Evolutionary conservation across 1,140 invertebrate genomes (phyloP).

Genomic region (Mamestra configurata): DNA sequence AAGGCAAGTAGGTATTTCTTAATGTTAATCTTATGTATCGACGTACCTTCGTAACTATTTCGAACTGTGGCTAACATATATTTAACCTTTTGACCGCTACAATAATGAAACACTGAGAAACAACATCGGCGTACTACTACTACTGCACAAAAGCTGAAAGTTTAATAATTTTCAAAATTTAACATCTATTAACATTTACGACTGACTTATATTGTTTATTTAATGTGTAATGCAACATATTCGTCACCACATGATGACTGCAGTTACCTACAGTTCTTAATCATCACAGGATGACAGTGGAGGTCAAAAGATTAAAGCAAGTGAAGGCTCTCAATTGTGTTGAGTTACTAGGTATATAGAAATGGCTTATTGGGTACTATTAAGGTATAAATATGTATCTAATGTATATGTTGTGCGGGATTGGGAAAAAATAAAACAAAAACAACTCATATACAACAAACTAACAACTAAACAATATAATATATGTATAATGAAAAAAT

Average conservation of each 20-base stretch:
- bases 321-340: not conserved
- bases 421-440: constrained; percentile 30
- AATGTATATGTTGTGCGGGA: not conserved
- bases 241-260: not conserved
- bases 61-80: constrained; percentile 5
- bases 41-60: constrained; percentile 29
- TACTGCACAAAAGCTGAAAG: constrained; percentile 32
- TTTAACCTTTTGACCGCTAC: constrained; percentile 42
- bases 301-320: constrained; percentile 14
- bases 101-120: constrained; percentile 6
- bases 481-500: not conserved
- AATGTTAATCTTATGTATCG: constrained; percentile 4
- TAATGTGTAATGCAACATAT: constrained; percentile 3
- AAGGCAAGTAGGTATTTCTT: constrained; percentile 25
- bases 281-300: not conserved
- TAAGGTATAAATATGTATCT: not conserved
- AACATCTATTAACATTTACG: not conserved
- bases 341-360: not conserved
- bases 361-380: not conserved
- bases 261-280: not conserved
- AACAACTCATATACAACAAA: constrained; percentile 26
- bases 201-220: not conserved
- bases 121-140: not conserved
- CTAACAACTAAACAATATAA: constrained; percentile 22
- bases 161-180: not conserved